Percentiles rank a stretch among this genome's conserved stretches.
Evolutionary conservation across 2,797 vertebrate species (phyloP).

Genomic region (Antennarius maculatus): DNA sequence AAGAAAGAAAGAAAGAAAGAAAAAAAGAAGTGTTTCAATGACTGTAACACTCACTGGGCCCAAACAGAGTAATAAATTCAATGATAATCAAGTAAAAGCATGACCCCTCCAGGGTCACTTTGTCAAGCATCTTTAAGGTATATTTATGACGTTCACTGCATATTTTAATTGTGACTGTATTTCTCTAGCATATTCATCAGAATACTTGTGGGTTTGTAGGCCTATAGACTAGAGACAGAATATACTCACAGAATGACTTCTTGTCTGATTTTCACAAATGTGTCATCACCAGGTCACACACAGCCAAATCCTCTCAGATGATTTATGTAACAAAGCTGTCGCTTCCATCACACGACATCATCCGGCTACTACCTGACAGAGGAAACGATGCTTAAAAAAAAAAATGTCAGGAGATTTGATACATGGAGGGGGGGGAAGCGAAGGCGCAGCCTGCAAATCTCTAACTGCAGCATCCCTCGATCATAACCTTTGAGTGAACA

Average conservation of each 20-base stretch:
- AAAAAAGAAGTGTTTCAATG: background rate
- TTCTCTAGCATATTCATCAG: constrained; percentile 15
- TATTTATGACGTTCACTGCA: constrained; percentile 4
- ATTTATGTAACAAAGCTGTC: constrained; percentile 69
- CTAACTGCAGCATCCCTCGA: constrained; percentile 75
- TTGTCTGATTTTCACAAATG: constrained; percentile 62
- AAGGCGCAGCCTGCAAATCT: constrained; percentile 74
- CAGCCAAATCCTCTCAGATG: constrained; percentile 71
- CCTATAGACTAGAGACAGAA: constrained; percentile 46
- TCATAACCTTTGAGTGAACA: constrained; percentile 65
- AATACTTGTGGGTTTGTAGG: constrained; percentile 42
- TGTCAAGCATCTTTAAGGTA: constrained; percentile 15
- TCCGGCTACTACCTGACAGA: constrained; percentile 63
- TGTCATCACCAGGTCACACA: constrained; percentile 70
- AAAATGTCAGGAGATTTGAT: constrained; percentile 74
- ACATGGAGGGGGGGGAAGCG: constrained; percentile 33
- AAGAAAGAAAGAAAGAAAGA: background rate
- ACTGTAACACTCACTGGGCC: constrained; percentile 15
- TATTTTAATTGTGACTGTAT: constrained; percentile 21
- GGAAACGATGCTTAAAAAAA: constrained; percentile 50
- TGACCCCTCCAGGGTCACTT: constrained; percentile 14
- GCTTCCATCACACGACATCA: constrained; percentile 53
- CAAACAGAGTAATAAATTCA: constrained; percentile 9
- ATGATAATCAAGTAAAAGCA: constrained; percentile 24
- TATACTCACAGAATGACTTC: constrained; percentile 56